These are phyloP conservation scores for Orientallactaga bullata DNA, from an alignment of 2,113 vertebrate species.

Conservation along the genomic window DNA sequence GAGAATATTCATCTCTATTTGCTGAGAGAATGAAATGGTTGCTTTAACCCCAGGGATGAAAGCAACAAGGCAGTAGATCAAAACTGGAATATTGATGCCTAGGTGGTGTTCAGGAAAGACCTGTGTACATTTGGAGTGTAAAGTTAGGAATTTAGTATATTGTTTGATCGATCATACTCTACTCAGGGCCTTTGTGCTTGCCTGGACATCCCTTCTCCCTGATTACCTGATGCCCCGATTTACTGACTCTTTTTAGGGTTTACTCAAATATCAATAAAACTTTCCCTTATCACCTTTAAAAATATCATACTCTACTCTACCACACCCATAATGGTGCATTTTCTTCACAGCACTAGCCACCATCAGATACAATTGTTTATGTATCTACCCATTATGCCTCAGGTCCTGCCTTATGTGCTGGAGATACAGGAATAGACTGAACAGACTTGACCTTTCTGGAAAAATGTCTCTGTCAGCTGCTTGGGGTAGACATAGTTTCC, in stretches of 20 bases:
- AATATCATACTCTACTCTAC: not conserved
- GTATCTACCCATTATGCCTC: not conserved
- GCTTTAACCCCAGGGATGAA: not conserved
- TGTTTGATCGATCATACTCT: not conserved
- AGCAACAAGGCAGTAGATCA: not conserved
- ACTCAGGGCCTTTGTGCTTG: not conserved
- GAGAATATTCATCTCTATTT: not conserved
- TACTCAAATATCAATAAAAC: conserved; percentile 22
- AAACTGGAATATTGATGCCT: not conserved
- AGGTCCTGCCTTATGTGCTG: not conserved
- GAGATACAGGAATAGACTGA: not conserved
- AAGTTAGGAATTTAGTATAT: not conserved
- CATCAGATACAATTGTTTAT: not conserved
- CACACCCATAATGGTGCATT: not conserved
- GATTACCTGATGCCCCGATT: not conserved
- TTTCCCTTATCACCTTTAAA: not conserved
- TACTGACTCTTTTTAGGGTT: not conserved
- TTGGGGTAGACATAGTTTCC: not conserved
- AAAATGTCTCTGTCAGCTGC: not conserved
- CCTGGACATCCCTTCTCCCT: not conserved
- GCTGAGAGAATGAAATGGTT: conserved; percentile 8
- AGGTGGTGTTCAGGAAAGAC: not conserved
- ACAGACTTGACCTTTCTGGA: not conserved
- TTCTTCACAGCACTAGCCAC: not conserved
- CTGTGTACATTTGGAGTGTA: not conserved